Evolutionary conservation across 1,140 invertebrate genomes (phyloP).

Genomic region (Pseudomyrmex cubaensis): DNA sequence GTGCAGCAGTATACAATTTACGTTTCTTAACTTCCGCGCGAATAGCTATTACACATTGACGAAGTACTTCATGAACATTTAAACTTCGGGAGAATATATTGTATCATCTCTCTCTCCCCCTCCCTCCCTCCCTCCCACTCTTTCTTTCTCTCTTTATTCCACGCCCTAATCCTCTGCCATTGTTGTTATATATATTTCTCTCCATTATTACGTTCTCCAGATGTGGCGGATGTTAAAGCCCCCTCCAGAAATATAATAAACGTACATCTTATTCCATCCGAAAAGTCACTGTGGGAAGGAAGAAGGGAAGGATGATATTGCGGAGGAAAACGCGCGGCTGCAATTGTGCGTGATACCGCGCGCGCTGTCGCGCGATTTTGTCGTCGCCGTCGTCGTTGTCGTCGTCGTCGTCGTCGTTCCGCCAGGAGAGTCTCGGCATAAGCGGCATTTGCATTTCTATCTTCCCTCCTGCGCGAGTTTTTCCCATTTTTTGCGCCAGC

Average conservation of each 20-base stretch:
- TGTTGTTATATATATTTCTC: slow-evolving; percentile 11
- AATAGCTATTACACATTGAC: neutral
- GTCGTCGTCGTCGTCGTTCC: neutral
- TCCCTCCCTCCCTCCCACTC: too few species aligned
- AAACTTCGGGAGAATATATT: neutral
- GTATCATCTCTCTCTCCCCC: neutral
- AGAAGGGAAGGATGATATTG: slow-evolving; percentile 23
- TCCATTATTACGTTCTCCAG: neutral
- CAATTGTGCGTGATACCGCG: slow-evolving; percentile 29
- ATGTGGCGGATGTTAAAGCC: neutral
- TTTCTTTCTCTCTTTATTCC: neutral
- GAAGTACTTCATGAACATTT: slow-evolving; percentile 1
- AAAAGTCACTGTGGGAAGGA: slow-evolving; percentile 19
- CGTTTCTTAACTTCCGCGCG: slow-evolving; percentile 13
- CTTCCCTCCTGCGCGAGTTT: slow-evolving; percentile 16
- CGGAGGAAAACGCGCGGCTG: slow-evolving; percentile 22
- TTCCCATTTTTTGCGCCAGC: slow-evolving; percentile 47
- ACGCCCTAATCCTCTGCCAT: neutral
- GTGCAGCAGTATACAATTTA: slow-evolving; percentile 17
- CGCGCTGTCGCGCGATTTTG: slow-evolving; percentile 6
- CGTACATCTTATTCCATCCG: slow-evolving; percentile 39
- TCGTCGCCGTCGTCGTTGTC: slow-evolving; percentile 6
- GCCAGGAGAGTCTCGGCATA: slow-evolving; percentile 10
- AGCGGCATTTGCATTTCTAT: slow-evolving; percentile 56
- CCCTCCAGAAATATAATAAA: slow-evolving; percentile 31